A percentile compares a stretch with the other conserved stretches of the same genome.
These are phyloP conservation scores for Ceratina calcarata DNA, from an alignment of 1,140 invertebrate genomes.

Conservation along the genomic window DNA sequence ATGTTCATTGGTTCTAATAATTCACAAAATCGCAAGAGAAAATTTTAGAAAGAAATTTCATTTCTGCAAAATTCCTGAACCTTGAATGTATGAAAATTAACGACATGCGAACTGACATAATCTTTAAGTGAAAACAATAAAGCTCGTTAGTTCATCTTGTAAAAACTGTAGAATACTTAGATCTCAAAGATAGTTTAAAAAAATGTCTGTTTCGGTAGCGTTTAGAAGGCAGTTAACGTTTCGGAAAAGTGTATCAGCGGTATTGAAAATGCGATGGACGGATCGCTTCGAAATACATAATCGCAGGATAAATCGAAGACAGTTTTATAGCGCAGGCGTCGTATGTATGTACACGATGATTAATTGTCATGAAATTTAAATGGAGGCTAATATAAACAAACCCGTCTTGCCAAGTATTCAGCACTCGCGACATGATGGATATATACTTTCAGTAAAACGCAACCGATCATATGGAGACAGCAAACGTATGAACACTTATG, in stretches of 20 bases:
- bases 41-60: too few relatives aligned
- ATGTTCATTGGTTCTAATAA: neutral
- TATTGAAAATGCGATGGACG: slow-evolving; percentile 44
- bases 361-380: slow-evolving; percentile 8
- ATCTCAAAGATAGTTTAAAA: neutral
- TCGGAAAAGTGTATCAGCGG: slow-evolving; percentile 3
- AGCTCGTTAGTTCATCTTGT: neutral
- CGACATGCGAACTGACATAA: too few relatives aligned
- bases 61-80: neutral
- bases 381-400: neutral
- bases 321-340: neutral
- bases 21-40: neutral
- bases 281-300: slow-evolving; percentile 43
- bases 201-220: neutral
- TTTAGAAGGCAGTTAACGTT: slow-evolving; percentile 34
- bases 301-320: slow-evolving; percentile 19
- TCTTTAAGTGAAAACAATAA: too few relatives aligned
- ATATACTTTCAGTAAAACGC: slow-evolving; percentile 56
- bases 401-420: slow-evolving; percentile 16
- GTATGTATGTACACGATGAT: slow-evolving; percentile 42
- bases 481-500: slow-evolving; percentile 62
- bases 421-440: slow-evolving; percentile 16
- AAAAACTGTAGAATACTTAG: neutral
- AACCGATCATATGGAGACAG: slow-evolving; percentile 71
- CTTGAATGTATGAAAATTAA: too few relatives aligned